A percentile compares a stretch with the other conserved stretches of the same genome.
These are phyloP conservation scores for Octodon degus DNA, from an alignment of 2,113 vertebrate genomes.

Conservation along the genomic window DNA sequence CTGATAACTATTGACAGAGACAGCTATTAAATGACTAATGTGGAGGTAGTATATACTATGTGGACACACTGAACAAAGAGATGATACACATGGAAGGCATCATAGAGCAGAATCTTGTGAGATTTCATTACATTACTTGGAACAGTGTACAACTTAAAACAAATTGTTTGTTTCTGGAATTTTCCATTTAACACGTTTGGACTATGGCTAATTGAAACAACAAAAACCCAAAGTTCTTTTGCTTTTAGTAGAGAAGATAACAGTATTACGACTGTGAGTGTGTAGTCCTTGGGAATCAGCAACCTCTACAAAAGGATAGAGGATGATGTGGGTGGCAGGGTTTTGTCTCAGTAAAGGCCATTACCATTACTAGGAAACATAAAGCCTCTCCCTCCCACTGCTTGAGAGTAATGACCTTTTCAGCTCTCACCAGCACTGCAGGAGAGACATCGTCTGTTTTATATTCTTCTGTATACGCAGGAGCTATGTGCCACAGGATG, in stretches of 20 bases:
- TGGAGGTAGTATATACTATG: neutral
- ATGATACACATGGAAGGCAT: neutral
- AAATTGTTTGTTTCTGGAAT: neutral
- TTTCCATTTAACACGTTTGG: neutral
- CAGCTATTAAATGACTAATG: neutral
- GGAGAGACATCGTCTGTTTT: slow-evolving; percentile 58
- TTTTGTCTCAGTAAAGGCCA: slow-evolving; percentile 17
- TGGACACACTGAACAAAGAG: neutral
- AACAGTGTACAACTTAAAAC: neutral
- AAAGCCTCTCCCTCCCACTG: neutral
- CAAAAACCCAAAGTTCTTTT: neutral
- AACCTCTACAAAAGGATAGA: slow-evolving; percentile 7
- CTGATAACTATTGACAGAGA: neutral
- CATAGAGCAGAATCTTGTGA: too few relatives aligned
- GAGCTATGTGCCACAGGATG: neutral
- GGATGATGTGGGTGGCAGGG: neutral
- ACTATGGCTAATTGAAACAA: neutral
- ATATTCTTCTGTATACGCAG: slow-evolving; percentile 11
- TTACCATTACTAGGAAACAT: neutral
- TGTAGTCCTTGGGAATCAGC: neutral
- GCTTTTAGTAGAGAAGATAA: neutral
- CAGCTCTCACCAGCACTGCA: neutral
- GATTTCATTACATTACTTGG: neutral
- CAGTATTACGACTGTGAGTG: neutral
- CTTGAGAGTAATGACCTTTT: slow-evolving; percentile 36